These are phyloP conservation scores for Diadophis punctatus DNA, from an alignment of 2,113 vertebrate species.

Conservation along the genomic window DNA sequence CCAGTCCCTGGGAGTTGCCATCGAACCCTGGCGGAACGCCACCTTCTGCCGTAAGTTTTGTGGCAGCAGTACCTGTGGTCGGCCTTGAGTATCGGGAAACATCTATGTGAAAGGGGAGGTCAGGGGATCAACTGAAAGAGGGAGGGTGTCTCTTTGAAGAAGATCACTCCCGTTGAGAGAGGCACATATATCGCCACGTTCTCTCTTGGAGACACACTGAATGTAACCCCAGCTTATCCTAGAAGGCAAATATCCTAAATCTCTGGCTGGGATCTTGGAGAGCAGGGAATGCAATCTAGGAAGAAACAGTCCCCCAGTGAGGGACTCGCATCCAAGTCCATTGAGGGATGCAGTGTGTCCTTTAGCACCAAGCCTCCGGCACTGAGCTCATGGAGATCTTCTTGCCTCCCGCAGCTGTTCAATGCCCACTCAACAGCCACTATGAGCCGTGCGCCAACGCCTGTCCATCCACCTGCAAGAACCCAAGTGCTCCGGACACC, in stretches of 20 bases:
- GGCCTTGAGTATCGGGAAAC: too few relatives aligned
- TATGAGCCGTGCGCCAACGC: constrained; percentile 50
- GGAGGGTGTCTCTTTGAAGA: too few relatives aligned
- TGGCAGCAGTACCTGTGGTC: too few relatives aligned
- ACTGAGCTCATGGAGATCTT: accelerated
- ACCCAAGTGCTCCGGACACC: accelerated
- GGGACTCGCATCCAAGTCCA: neutral
- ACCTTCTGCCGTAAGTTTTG: constrained; percentile 48
- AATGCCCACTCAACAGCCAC: constrained; percentile 47
- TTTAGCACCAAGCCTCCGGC: neutral
- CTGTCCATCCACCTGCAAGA: constrained; percentile 58
- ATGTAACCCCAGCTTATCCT: neutral
- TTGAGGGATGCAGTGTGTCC: neutral
- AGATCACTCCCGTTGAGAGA: too few relatives aligned
- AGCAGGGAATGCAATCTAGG: neutral
- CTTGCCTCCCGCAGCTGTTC: constrained; percentile 33
- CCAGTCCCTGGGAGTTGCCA: neutral
- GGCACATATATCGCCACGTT: too few relatives aligned
- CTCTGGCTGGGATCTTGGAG: neutral
- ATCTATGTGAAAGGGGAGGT: too few relatives aligned
- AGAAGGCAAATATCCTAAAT: neutral
- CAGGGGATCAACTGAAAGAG: too few relatives aligned
- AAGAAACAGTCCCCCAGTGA: too few relatives aligned
- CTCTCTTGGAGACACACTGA: neutral
- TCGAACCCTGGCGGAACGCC: constrained; percentile 40